A percentile compares a stretch with the other conserved stretches of the same genome.
These are phyloP conservation scores for Manis javanica DNA, from an alignment of 2,797 vertebrate species.

Conservation along the genomic window DNA sequence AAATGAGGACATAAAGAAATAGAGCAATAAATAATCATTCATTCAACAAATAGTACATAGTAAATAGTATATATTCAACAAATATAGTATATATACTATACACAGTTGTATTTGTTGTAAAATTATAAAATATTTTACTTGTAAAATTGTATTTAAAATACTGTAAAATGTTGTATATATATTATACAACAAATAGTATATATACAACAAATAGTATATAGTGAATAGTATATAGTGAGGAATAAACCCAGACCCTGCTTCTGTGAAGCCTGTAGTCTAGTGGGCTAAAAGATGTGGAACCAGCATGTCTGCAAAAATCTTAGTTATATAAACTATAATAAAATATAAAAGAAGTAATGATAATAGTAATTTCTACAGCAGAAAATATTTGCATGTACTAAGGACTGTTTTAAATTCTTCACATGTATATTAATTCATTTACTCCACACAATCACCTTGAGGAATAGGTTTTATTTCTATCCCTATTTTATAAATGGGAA, in stretches of 20 bases:
- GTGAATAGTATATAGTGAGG: background rate
- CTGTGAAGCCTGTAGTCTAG: background rate
- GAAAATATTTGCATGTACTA: background rate
- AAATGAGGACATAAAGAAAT: conserved; percentile 49
- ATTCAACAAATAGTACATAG: background rate
- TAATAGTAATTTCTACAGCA: background rate
- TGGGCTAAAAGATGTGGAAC: background rate
- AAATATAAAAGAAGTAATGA: background rate
- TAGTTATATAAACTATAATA: background rate
- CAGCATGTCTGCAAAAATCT: background rate
- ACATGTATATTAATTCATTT: background rate
- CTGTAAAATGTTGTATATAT: too few relatives aligned
- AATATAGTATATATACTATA: too few relatives aligned
- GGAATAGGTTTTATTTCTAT: background rate
- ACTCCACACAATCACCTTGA: background rate
- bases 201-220: too few relatives aligned
- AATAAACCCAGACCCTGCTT: background rate
- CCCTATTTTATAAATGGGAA: background rate
- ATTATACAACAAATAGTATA: too few relatives aligned
- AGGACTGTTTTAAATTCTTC: background rate
- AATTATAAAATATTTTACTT: too few relatives aligned
- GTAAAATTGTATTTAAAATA: too few relatives aligned
- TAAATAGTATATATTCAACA: too few relatives aligned
- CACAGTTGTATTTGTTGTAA: too few relatives aligned
- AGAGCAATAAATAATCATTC: conserved; percentile 15